Percentiles rank a stretch among this genome's conserved stretches.
Evolutionary conservation across 2,888 invertebrate species (phyloP).

Genomic region (Patella ulyssiponensis): DNA sequence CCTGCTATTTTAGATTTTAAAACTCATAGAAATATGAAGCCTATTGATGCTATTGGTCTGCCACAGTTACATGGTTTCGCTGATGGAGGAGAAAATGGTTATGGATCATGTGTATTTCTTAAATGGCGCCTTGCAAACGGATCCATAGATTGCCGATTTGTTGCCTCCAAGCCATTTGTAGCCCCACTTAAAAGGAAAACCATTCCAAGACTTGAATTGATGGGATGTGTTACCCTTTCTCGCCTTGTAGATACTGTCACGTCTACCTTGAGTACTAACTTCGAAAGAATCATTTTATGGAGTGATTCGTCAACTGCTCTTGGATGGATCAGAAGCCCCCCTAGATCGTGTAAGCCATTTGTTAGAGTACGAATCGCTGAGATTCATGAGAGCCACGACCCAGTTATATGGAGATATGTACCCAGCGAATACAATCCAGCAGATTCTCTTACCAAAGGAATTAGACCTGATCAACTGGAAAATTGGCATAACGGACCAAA

Average conservation of each 20-base stretch:
- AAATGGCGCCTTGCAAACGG: too few species aligned
- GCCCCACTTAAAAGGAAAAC: too few species aligned
- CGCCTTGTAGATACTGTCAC: background rate
- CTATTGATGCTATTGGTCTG: background rate
- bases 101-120: background rate
- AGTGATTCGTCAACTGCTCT: too few species aligned
- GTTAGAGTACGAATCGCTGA: background rate
- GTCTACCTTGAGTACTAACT: background rate
- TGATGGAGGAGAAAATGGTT: background rate
- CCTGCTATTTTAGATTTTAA: background rate
- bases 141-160: too few species aligned
- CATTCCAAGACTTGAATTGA: background rate
- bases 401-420: background rate
- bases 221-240: background rate
- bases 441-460: background rate
- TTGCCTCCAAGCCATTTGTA: too few species aligned
- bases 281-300: conserved; percentile 1
- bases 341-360: background rate
- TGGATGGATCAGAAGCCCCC: too few species aligned
- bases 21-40: background rate
- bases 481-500: background rate
- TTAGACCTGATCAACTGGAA: background rate
- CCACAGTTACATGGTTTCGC: background rate
- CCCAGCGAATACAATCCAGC: background rate
- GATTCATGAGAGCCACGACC: background rate